Evolutionary conservation across 2,797 vertebrate species (phyloP).

Genomic region (Cyclura pinguis): DNA sequence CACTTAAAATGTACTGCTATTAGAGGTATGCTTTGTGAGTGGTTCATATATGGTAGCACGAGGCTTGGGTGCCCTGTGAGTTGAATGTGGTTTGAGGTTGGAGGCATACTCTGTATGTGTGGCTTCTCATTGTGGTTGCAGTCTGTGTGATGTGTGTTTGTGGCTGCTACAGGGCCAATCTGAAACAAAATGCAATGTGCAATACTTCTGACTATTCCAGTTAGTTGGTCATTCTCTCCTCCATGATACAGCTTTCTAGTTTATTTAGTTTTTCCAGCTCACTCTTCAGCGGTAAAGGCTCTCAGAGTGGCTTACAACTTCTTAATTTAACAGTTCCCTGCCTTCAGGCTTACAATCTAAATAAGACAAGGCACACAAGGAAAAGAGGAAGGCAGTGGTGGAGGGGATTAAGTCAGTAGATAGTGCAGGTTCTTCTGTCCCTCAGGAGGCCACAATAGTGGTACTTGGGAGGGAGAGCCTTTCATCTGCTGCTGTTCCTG

Average conservation of each 20-base stretch:
- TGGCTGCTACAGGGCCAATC: neutral
- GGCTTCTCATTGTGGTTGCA: slow-evolving; percentile 8
- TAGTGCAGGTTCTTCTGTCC: too few relatives aligned
- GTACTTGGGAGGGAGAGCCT: too few relatives aligned
- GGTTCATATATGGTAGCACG: neutral
- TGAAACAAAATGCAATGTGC: neutral
- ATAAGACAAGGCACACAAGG: too few relatives aligned
- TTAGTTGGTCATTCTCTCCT: neutral
- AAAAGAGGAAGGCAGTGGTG: too few relatives aligned
- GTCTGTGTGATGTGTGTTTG: neutral
- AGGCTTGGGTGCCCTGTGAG: neutral
- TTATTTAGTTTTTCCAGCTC: too few relatives aligned
- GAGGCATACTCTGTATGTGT: neutral
- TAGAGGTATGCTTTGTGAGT: neutral
- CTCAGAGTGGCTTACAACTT: too few relatives aligned
- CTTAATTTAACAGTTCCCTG: too few relatives aligned
- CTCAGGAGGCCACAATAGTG: too few relatives aligned
- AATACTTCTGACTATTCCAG: neutral
- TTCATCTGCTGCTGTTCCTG: too few relatives aligned
- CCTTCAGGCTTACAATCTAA: too few relatives aligned
- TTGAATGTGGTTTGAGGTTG: slow-evolving; percentile 22
- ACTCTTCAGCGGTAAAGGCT: too few relatives aligned
- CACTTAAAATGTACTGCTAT: neutral
- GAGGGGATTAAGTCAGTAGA: too few relatives aligned
- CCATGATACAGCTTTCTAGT: neutral